Conservation (phyloP, 1,140 invertebrate genomes). For the Zeugodacus cucurbitae region DNA sequence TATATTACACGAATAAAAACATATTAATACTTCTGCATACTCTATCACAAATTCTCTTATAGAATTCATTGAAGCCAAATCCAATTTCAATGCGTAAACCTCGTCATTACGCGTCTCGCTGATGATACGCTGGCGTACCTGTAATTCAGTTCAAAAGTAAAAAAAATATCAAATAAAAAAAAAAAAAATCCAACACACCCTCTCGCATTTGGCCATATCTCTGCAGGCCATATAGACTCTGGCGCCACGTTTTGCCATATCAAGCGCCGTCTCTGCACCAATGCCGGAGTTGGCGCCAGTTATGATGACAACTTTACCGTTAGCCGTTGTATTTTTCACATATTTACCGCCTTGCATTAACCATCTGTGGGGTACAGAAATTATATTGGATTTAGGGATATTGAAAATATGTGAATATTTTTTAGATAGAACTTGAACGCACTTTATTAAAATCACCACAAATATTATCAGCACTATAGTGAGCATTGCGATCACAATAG, state of each 20-base stretch:
- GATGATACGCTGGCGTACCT: constrained; percentile 79
- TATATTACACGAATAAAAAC: too few relatives aligned
- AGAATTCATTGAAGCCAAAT: constrained; percentile 80
- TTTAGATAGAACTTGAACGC: too few relatives aligned
- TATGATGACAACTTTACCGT: constrained; percentile 80
- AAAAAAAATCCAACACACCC: constrained; percentile 61
- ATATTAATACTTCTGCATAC: too few relatives aligned
- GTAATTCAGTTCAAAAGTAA: constrained; percentile 45
- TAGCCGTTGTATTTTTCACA: constrained; percentile 62
- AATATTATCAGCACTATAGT: too few relatives aligned
- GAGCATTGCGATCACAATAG: too few relatives aligned
- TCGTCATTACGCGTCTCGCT: constrained; percentile 78
- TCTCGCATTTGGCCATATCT: constrained; percentile 74
- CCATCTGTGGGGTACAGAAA: constrained; percentile 64
- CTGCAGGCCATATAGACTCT: constrained; percentile 84
- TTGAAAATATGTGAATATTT: too few relatives aligned
- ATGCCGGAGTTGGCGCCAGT: constrained; percentile 88
- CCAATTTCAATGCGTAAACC: constrained; percentile 80
- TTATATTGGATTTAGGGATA: too few relatives aligned
- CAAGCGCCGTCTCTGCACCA: constrained; percentile 80
- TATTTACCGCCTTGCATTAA: constrained; percentile 66
- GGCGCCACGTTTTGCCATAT: constrained; percentile 77
- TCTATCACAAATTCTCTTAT: constrained; percentile 76
- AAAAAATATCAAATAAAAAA: constrained; percentile 43
- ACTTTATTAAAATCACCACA: too few relatives aligned